phyloP scores from a whole-genome alignment of 1,140 invertebrate genomes.

The Bombus balteatus region DNA sequence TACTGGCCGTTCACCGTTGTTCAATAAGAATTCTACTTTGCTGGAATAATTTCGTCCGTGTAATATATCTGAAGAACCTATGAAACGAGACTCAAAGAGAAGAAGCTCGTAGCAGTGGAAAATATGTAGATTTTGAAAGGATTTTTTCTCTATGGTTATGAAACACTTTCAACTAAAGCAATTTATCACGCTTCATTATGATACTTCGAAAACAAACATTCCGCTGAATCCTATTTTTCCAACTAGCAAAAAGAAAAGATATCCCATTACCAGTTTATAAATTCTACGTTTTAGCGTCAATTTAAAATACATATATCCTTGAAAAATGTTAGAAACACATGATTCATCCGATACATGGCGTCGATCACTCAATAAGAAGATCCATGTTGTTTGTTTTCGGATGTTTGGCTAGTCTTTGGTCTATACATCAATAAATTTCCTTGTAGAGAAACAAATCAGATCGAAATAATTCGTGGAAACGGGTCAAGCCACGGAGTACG shows the following conservation, averaged over 20 bases:
- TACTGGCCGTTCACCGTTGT: no score
- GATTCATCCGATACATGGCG: conserved; percentile 3
- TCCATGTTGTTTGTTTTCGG: conserved; percentile 33
- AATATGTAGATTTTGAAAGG: not conserved
- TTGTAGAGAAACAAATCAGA: conserved; percentile 5
- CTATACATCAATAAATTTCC: conserved; percentile 6
- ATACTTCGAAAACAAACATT: not conserved
- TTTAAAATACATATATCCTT: not conserved
- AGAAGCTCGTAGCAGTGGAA: not conserved
- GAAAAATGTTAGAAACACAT: not conserved
- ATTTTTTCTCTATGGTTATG: not conserved
- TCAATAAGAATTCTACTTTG: not conserved
- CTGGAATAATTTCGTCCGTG: not conserved
- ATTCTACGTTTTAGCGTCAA: not conserved
- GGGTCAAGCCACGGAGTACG: not conserved
- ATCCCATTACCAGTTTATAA: not conserved
- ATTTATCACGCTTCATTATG: no score
- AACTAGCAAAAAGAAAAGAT: no score
- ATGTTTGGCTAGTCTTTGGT: conserved; percentile 35
- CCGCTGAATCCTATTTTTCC: not conserved
- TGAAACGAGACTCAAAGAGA: not conserved
- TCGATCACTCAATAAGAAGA: conserved; percentile 42
- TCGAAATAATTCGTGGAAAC: not conserved
- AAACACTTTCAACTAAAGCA: no score
- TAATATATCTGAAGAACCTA: not conserved